Base-by-base conservation (phyloP, 2,888 invertebrate species). In the Drosophila subsilvestris region DNA sequence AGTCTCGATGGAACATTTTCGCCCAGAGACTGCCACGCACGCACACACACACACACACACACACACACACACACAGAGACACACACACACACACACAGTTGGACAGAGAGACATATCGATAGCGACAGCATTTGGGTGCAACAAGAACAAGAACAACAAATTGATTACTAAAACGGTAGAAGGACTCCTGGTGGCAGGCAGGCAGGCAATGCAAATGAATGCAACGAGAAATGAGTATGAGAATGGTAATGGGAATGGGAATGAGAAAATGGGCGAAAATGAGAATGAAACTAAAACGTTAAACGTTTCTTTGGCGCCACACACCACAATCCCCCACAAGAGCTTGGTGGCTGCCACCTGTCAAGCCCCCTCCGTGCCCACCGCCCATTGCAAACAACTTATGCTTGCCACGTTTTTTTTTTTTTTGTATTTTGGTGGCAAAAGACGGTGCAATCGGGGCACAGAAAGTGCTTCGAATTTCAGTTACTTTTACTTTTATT, bases 221-320 rank as follows among this genome's bases (percentile, higher is more conserved):
- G 37, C 37, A 37, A 37, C 37, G 37, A n/a, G 37, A 37, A 37
- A n/a, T 7, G 37, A n/a, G 37, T 14, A 37, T 14, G 37, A 6
- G 63, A 63, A 51, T 63, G 25, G 62, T 18, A 53, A 48, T 47
- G 70, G 50, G 50, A 71, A 63, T 68, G 68, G 69, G 68, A 47
- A 68, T 71, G 70, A 18, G 29, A 29, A 70, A 71, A 72, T 44
- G 53, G 74, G 86, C 54, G 54, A 83, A 83, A 83, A 78, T 85
- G 79, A 59, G 77, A 82, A 82, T 81, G 79, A 74, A 43, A 67
- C 58, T 62, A 82, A 84, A 82, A 81, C 82, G 83, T 83, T 87
- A 77, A 83, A 87, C 77, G 82, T 81, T 84, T 67, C 79, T 81
- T 84, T 76, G 81, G 74, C 85, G 79, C 81, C 81, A 80, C 61